phyloP scores from a whole-genome alignment of 1,140 invertebrate genomes.

The Brachystomella parvula region DNA sequence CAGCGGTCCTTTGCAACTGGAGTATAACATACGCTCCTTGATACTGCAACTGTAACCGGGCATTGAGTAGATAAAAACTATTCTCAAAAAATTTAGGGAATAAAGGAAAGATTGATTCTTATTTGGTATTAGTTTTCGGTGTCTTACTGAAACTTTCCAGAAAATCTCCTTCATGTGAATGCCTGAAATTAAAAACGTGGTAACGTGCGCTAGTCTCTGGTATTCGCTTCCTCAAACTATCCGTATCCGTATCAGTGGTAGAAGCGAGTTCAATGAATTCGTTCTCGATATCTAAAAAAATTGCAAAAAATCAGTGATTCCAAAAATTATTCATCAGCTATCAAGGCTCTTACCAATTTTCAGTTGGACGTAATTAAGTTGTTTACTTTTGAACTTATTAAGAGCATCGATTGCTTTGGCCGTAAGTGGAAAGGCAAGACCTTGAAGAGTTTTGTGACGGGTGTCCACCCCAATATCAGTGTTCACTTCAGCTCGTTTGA shows the following conservation, averaged over 20 bases:
- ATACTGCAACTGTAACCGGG: slow-evolving; percentile 87
- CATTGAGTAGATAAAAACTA: slow-evolving; percentile 97
- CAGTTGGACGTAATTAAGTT: slow-evolving; percentile 57
- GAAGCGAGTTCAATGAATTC: slow-evolving; percentile 68
- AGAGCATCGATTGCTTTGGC: slow-evolving; percentile 69
- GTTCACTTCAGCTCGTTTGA: slow-evolving; percentile 61
- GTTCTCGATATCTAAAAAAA: slow-evolving; percentile 57
- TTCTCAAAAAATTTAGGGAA: slow-evolving; percentile 43
- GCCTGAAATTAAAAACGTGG: slow-evolving; percentile 83
- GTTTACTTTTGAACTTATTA: slow-evolving; percentile 46
- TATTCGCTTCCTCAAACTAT: slow-evolving; percentile 62
- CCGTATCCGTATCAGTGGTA: slow-evolving; percentile 52
- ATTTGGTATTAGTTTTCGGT: not conserved
- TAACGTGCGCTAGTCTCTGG: slow-evolving; percentile 79
- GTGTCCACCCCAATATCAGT: slow-evolving; percentile 73
- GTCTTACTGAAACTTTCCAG: slow-evolving; percentile 65
- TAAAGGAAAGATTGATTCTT: not conserved
- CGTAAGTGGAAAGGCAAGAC: slow-evolving; percentile 86
- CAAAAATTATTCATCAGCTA: not conserved
- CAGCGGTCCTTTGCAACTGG: slow-evolving; percentile 85
- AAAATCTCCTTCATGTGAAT: slow-evolving; percentile 85
- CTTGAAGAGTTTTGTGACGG: slow-evolving; percentile 81
- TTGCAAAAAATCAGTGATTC: slow-evolving; percentile 17
- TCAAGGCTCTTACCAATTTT: slow-evolving; percentile 43
- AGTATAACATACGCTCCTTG: slow-evolving; percentile 96